Percentiles rank a stretch among this genome's conserved stretches.
Conservation (phyloP, 1,140 invertebrate species). For the Platyscapa corneri region DNA sequence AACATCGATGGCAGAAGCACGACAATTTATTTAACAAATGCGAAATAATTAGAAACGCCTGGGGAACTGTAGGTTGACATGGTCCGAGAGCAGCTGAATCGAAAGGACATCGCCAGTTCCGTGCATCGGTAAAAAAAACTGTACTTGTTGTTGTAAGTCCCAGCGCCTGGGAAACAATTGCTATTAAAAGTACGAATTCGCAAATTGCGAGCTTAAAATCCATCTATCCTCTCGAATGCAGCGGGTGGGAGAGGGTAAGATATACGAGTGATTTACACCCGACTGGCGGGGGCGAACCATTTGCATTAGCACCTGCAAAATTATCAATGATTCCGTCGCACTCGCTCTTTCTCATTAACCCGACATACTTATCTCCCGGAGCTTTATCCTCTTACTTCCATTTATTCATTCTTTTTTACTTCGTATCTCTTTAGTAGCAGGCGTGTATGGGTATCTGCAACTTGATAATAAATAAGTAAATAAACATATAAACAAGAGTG, state of each 20-base stretch:
- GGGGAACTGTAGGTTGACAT: no score
- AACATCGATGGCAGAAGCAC: no score
- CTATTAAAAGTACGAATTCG: neutral
- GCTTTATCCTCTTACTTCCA: neutral
- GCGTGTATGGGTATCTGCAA: no score
- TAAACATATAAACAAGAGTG: neutral
- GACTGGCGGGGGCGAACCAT: neutral
- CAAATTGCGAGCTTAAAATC: constrained; percentile 6
- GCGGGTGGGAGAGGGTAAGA: no score
- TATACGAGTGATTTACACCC: neutral
- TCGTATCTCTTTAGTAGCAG: neutral
- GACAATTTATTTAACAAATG: no score
- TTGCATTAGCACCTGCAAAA: constrained; percentile 16
- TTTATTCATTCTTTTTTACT: neutral
- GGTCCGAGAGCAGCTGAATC: no score
- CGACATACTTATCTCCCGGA: neutral
- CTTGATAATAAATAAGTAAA: neutral
- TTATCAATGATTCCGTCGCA: neutral
- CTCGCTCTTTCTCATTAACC: neutral
- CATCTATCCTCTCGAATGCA: neutral
- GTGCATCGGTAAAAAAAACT: no score
- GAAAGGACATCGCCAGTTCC: no score
- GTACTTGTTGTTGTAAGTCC: no score
- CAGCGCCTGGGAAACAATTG: neutral
- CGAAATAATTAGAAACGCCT: no score